phyloP scores from a whole-genome alignment of 1,140 invertebrate species.

The Diabrotica undecimpunctata region DNA sequence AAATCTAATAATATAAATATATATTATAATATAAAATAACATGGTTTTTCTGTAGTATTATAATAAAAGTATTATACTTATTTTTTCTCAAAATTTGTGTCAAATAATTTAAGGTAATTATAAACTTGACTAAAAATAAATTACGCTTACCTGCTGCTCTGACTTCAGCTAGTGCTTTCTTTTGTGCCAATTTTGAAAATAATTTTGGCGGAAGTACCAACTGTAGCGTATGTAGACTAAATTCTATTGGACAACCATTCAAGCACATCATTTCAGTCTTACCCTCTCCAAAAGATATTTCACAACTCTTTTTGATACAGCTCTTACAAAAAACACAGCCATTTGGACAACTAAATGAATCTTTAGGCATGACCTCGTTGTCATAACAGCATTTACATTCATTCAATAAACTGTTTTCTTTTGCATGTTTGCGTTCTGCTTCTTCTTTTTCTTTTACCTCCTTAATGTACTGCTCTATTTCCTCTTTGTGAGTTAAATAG shows the following conservation, averaged over 20 bases:
- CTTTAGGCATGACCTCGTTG: constrained; percentile 58
- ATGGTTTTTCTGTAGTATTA: no score
- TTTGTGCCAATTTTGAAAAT: constrained; percentile 54
- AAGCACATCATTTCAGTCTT: constrained; percentile 52
- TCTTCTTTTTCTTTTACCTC: constrained; percentile 29
- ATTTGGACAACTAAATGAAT: constrained; percentile 54
- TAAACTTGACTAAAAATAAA: no score
- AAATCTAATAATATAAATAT: no score
- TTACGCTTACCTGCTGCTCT: constrained; percentile 48
- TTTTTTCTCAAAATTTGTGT: no score
- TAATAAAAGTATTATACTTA: no score
- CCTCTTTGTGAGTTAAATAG: constrained; percentile 50
- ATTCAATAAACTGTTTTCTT: constrained; percentile 33
- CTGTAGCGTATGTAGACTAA: constrained; percentile 51
- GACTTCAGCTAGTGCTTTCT: constrained; percentile 58
- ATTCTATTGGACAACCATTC: constrained; percentile 46
- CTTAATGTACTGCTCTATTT: constrained; percentile 43
- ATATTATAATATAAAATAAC: no score
- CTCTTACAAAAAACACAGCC: constrained; percentile 60
- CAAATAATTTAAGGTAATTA: no score
- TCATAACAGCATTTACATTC: constrained; percentile 60
- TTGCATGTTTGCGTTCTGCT: constrained; percentile 41
- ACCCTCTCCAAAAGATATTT: constrained; percentile 54
- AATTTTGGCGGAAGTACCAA: constrained; percentile 38
- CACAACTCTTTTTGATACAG: constrained; percentile 53